Evolutionary conservation across 2,797 vertebrate genomes (phyloP).

Genomic region (Sebastes steindachneri): DNA sequence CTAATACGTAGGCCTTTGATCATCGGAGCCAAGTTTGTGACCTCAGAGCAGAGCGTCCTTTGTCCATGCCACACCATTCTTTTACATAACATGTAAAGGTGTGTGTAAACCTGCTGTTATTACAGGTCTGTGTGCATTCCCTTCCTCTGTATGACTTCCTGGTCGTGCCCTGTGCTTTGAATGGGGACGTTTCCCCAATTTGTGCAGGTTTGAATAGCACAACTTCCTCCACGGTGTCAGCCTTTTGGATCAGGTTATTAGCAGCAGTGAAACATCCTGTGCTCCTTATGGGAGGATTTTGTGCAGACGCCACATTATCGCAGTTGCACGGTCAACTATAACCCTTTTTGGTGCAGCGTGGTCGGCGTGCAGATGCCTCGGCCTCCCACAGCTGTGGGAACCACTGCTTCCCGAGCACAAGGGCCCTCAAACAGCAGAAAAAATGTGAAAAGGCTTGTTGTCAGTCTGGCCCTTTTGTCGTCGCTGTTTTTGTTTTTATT

Average conservation of each 20-base stretch:
- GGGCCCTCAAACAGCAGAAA: constrained; percentile 57
- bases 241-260: constrained; percentile 16
- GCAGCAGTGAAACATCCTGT: constrained; percentile 16
- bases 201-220: constrained; percentile 56
- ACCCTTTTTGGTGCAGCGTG: constrained; percentile 3
- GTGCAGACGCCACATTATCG: constrained; percentile 29
- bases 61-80: constrained; percentile 27
- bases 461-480: constrained; percentile 71
- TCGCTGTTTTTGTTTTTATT: constrained; percentile 79
- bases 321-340: constrained; percentile 13
- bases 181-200: constrained; percentile 38
- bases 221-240: constrained; percentile 37
- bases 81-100: constrained; percentile 63
- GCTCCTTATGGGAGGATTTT: constrained; percentile 13
- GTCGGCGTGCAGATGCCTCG: constrained; percentile 6
- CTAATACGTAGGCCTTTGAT: constrained; percentile 7
- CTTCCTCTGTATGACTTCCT: constrained; percentile 47
- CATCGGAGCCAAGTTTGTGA: constrained; percentile 2
- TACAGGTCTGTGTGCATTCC: constrained; percentile 36
- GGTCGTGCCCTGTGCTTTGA: constrained; percentile 47
- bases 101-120: constrained; percentile 42
- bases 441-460: constrained; percentile 76
- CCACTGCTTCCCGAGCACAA: constrained; percentile 60
- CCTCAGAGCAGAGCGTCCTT: not conserved
- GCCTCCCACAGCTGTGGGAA: constrained; percentile 75